A percentile compares a stretch with the other conserved stretches of the same genome.
Evolutionary conservation across 2,888 invertebrate genomes (phyloP).

Genomic region (Litoditis marina): DNA sequence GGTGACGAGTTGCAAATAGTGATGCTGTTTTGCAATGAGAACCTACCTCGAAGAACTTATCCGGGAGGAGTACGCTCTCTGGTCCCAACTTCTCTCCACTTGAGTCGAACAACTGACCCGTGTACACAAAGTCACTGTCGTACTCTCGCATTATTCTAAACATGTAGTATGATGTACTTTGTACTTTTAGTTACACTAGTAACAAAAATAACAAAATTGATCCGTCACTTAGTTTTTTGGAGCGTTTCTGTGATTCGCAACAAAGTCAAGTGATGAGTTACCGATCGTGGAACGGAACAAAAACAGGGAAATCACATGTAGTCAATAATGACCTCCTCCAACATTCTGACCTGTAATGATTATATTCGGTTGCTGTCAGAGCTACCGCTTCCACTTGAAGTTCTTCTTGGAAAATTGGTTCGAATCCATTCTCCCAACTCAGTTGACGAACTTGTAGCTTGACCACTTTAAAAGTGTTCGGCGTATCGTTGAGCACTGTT

Average conservation of each 20-base stretch:
- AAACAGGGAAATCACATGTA: no score
- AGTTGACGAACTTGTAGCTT: conserved; percentile 26
- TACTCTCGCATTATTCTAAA: no score
- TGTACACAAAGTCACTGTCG: conserved; percentile 11
- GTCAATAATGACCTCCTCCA: no score
- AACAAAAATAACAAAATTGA: no score
- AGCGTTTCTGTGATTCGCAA: no score
- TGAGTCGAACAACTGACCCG: neutral
- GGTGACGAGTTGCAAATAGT: no score
- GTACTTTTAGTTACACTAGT: no score
- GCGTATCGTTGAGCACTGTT: conserved; percentile 33
- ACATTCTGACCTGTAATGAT: neutral
- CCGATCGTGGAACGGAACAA: no score
- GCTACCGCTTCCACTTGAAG: conserved; percentile 15
- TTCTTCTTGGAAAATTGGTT: conserved; percentile 22
- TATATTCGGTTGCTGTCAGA: conserved; percentile 9
- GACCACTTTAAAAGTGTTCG: conserved; percentile 13
- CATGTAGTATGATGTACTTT: no score
- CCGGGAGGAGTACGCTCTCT: conserved; percentile 7
- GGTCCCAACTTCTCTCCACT: conserved; percentile 4
- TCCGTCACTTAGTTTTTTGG: no score
- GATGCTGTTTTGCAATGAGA: no score
- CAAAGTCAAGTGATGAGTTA: no score
- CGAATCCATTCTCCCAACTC: conserved; percentile 29
- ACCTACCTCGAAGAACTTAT: conserved; percentile 8